Conservation (phyloP, 2,113 vertebrate genomes). For the Machaerirhynchus nigripectus region DNA sequence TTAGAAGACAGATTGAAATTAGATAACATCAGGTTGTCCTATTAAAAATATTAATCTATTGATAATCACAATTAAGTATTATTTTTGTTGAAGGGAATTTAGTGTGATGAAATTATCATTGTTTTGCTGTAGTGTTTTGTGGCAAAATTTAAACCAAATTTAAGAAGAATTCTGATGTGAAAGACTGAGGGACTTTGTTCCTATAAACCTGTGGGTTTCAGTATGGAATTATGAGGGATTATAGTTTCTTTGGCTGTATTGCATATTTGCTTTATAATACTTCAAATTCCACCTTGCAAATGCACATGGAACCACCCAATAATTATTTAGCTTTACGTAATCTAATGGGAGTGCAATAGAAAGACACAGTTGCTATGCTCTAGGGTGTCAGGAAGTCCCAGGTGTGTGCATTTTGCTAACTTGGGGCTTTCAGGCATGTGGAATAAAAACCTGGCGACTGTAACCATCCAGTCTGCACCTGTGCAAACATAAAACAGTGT, state of each 20-base stretch:
- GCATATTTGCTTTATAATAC: background rate
- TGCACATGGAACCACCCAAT: background rate
- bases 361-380: background rate
- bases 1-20: background rate
- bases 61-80: background rate
- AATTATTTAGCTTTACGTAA: background rate
- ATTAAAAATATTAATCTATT: background rate
- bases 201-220: background rate
- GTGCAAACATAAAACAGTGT: background rate
- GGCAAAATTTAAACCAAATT: background rate
- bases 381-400: background rate
- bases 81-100: background rate
- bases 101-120: background rate
- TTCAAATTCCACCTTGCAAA: background rate
- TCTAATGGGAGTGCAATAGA: background rate
- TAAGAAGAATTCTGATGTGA: background rate
- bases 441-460: background rate
- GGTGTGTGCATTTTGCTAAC: background rate
- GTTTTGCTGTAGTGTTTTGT: background rate
- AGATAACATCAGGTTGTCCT: background rate
- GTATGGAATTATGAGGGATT: background rate
- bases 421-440: background rate
- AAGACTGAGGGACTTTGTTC: background rate
- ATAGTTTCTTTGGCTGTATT: background rate
- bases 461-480: rapidly evolving